These are phyloP conservation scores for Drosophila meridiana DNA, from an alignment of 2,888 invertebrate genomes.

Conservation along the genomic window DNA sequence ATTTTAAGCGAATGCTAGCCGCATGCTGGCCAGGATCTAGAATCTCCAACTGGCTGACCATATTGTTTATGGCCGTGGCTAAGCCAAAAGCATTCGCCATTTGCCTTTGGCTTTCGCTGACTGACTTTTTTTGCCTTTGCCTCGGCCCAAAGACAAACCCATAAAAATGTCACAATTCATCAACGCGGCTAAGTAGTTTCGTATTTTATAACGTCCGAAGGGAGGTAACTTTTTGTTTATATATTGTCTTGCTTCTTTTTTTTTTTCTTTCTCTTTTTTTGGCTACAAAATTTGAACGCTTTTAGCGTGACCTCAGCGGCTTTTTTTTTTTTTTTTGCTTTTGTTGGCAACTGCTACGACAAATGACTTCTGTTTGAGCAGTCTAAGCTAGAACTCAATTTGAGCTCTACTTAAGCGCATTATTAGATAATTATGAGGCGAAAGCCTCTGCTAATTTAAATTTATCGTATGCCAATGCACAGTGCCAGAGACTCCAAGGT, in stretches of 20 bases:
- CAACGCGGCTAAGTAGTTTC: conserved; percentile 73
- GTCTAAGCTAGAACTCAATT: neutral
- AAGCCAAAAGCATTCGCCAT: conserved; percentile 53
- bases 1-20: conserved; percentile 30
- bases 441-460: conserved; percentile 4
- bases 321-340: neutral
- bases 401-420: neutral
- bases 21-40: conserved; percentile 40
- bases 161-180: conserved; percentile 82
- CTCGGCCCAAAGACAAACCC: conserved; percentile 69
- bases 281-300: conserved; percentile 50
- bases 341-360: conserved; percentile 18
- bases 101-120: conserved; percentile 27
- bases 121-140: conserved; percentile 10
- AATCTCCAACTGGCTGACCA: conserved; percentile 42
- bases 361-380: neutral
- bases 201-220: conserved; percentile 63
- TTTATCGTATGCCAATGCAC: neutral
- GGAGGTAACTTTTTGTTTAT: conserved; percentile 29
- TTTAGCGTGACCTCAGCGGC: conserved; percentile 55
- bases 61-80: conserved; percentile 67
- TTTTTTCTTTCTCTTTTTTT: conserved; percentile 5
- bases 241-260: conserved; percentile 10
- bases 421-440: conserved; percentile 4
- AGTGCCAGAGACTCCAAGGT: neutral